Evolutionary conservation across 2,113 vertebrate genomes (phyloP).

Genomic region (Otolemur garnettii): DNA sequence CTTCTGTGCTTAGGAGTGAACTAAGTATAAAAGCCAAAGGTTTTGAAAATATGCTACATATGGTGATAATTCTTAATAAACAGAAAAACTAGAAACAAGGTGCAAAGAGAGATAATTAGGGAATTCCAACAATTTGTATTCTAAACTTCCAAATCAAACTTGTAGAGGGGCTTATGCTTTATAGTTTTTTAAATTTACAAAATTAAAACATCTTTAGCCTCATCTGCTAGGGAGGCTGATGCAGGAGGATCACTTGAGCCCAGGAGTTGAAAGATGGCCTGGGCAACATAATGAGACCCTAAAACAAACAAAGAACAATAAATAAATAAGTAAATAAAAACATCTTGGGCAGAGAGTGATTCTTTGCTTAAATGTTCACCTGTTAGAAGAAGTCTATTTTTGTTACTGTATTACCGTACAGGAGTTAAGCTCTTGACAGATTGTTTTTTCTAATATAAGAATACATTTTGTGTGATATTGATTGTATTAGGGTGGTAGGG

Average conservation of each 20-base stretch:
- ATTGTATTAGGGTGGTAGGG: background rate
- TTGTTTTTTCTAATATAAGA: background rate
- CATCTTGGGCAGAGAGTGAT: background rate
- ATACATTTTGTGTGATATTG: background rate
- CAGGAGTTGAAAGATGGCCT: background rate
- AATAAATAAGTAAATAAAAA: background rate
- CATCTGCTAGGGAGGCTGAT: background rate
- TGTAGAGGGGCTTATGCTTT: background rate
- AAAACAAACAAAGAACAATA: background rate
- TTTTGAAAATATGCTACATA: conserved; percentile 29
- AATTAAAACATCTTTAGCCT: conserved; percentile 1
- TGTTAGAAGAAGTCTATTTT: background rate
- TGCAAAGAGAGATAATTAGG: background rate
- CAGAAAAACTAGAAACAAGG: background rate
- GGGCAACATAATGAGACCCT: background rate
- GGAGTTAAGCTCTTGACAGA: background rate
- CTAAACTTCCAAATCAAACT: background rate
- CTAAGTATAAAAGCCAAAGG: background rate
- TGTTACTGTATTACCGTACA: background rate
- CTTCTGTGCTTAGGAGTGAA: background rate
- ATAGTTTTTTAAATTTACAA: background rate
- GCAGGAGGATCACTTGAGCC: background rate
- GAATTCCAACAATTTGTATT: background rate
- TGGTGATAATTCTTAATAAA: conserved; percentile 9
- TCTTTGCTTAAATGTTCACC: background rate